These are phyloP conservation scores for Balanococcus diminutus DNA, from an alignment of 2,888 invertebrate species.

Conservation along the genomic window DNA sequence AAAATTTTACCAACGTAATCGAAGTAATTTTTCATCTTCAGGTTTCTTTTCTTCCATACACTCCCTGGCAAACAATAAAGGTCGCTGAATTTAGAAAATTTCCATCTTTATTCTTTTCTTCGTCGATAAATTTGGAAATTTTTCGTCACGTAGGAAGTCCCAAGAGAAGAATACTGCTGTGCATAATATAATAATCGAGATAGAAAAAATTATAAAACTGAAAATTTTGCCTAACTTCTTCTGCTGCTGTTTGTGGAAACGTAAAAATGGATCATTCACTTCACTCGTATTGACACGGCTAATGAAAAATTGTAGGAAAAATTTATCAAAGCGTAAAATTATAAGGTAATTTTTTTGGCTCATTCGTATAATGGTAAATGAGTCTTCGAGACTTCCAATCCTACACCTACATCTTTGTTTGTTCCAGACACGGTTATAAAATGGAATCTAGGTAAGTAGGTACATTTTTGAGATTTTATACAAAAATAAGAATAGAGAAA, in stretches of 20 bases:
- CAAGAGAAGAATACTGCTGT: not conserved
- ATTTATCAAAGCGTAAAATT: not conserved
- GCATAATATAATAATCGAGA: not conserved
- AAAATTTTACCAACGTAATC: not conserved
- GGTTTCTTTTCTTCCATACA: not conserved
- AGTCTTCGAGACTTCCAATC: too few relatives aligned
- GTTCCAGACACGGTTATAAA: too few relatives aligned
- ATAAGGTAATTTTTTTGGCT: not conserved
- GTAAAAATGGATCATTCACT: not conserved
- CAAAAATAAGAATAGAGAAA: too few relatives aligned
- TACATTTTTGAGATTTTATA: too few relatives aligned
- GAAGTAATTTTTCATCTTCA: not conserved
- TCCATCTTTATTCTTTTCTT: not conserved
- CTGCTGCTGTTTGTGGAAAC: too few relatives aligned
- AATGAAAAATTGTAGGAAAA: not conserved
- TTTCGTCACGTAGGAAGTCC: not conserved
- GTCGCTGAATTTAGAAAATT: not conserved
- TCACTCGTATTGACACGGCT: not conserved
- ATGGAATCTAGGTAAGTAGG: too few relatives aligned
- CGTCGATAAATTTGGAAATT: not conserved
- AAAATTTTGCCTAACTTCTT: not conserved
- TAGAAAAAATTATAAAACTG: not conserved
- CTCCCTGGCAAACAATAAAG: not conserved
- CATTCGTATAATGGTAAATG: not conserved
- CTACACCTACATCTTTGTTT: too few relatives aligned